Percentiles rank a stretch among this genome's conserved stretches.
Evolutionary conservation across 1,140 invertebrate genomes (phyloP).

Genomic region (Zelostemma sp.): DNA sequence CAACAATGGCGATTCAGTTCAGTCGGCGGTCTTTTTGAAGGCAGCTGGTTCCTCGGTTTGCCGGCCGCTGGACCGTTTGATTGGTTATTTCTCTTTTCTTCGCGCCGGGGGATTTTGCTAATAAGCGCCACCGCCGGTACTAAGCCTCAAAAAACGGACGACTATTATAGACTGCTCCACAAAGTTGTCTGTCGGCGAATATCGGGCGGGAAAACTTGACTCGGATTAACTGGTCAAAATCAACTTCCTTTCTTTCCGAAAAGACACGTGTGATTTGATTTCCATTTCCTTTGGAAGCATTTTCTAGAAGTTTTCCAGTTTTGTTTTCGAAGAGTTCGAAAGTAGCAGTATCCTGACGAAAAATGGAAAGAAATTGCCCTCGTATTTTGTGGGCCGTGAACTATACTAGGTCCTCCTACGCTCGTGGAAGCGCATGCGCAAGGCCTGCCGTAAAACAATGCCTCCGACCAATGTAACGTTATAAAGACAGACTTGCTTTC

Average conservation of each 20-base stretch:
- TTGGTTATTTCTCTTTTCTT: constrained; percentile 30
- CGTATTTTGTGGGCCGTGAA: constrained; percentile 53
- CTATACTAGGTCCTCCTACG: constrained; percentile 63
- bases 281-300: no score
- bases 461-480: constrained; percentile 67
- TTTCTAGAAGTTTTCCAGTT: no score
- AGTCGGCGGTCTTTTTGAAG: constrained; percentile 57
- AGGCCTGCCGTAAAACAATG: constrained; percentile 69
- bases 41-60: constrained; percentile 36
- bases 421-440: constrained; percentile 62
- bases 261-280: no score
- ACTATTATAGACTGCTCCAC: constrained; percentile 60
- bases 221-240: neutral
- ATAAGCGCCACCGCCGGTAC: constrained; percentile 49
- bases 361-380: constrained; percentile 38
- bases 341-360: no score
- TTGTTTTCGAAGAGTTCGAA: no score
- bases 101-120: constrained; percentile 55
- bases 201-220: neutral
- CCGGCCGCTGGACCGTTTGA: no score
- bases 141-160: constrained; percentile 19
- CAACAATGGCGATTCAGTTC: constrained; percentile 4
- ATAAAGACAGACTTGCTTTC: constrained; percentile 67
- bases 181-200: constrained; percentile 31
- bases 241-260: no score